phyloP scores from a whole-genome alignment of 1,140 invertebrate species.

The Planococcus citri region DNA sequence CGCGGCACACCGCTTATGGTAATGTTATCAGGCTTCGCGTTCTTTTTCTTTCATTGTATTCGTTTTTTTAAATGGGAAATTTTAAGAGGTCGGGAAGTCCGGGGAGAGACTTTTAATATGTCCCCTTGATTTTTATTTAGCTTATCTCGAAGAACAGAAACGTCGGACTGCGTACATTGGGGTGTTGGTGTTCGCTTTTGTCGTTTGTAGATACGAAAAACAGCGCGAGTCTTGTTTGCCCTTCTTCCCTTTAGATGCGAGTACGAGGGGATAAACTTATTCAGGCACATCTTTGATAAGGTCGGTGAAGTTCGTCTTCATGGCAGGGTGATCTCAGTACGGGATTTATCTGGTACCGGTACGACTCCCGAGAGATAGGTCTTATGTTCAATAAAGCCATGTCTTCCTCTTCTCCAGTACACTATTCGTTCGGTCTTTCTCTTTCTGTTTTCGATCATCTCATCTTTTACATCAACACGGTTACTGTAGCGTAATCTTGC shows the following conservation, averaged over 20 bases:
- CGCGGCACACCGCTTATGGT: conserved; percentile 18
- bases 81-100: background rate
- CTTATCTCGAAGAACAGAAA: conserved; percentile 13
- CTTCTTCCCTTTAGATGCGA: background rate
- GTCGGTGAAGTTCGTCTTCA: conserved; percentile 3
- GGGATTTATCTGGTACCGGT: conserved; percentile 18
- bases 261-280: conserved; percentile 5
- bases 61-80: conserved; percentile 19
- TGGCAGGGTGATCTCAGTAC: background rate
- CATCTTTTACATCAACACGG: background rate
- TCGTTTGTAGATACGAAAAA: conserved; percentile 15
- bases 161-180: background rate
- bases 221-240: background rate
- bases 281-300: conserved; percentile 19
- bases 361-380: conserved; percentile 12
- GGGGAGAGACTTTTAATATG: conserved; percentile 15
- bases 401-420: too few species aligned
- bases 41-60: conserved; percentile 15
- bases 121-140: conserved; percentile 20
- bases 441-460: background rate
- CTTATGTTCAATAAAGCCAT: background rate
- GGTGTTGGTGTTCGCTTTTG: conserved; percentile 11
- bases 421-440: background rate
- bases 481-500: too few species aligned
- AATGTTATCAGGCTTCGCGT: conserved; percentile 16